Base-by-base conservation (phyloP, 1,140 invertebrate species). In the Sweltsa coloradensis region DNA sequence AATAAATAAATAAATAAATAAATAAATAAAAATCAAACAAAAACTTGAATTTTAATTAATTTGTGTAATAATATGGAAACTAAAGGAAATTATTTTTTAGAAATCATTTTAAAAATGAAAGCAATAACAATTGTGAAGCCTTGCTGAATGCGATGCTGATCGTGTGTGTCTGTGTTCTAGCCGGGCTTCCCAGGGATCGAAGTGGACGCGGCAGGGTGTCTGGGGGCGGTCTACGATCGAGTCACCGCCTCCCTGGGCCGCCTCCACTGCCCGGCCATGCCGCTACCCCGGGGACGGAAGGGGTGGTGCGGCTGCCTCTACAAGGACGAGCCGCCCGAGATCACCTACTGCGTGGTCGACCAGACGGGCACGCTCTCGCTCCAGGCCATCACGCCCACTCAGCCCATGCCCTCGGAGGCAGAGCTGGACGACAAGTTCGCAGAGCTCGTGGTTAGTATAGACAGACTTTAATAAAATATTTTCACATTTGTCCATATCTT, bases 361-460 rank as follows among this genome's bases (percentile, higher is more conserved):
- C 82, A 83, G 57, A 84, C 85, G 55, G 88, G 87, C 3, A 86
- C 83, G 0, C 73, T 89, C 54, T 83, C 84, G 57, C 65, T 89
- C 60, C 82, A 92, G 72, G 83, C 84, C 9, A 74, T 92, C 68
- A 86, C 86, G 45, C 81, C 86, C 54, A 83, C 88, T 23, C 74
- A 86, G 57, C 91, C 91, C 1, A 93, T 94, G 86, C 92, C 92
- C 2, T 76, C 85, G 4, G 85, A 90, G 60, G 85, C 88, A 53
- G 90, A 96, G 66, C 71, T 96, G 39, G 89, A 95, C 68, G 79
- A 80, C 43, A 93, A 90, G 70, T 96, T 96, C 69, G 81, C 89
- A 3, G 91, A 95, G 64, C 75, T 95, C 41, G 90, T 96, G 61
- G 84, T 86, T 64, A 74, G 78, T 76, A 53, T 47, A 18, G 22